These are phyloP conservation scores for Mirounga angustirostris DNA, from an alignment of 2,113 vertebrate species.

Conservation along the genomic window DNA sequence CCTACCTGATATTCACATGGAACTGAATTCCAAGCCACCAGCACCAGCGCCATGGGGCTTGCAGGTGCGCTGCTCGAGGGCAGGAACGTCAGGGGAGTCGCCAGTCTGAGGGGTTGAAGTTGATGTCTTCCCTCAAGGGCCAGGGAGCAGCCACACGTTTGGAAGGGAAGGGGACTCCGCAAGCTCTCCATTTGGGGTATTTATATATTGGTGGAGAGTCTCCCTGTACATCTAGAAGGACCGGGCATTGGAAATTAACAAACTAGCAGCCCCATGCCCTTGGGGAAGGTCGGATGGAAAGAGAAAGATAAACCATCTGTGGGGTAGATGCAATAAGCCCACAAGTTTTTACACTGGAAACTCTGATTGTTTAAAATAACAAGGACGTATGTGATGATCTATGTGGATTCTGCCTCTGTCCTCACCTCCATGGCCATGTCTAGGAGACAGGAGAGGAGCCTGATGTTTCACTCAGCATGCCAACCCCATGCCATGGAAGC, in stretches of 20 bases:
- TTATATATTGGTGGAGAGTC: not conserved
- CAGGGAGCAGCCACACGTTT: not conserved
- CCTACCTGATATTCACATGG: not conserved
- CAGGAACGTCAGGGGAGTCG: not conserved
- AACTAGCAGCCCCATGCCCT: not conserved
- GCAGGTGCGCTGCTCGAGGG: not conserved
- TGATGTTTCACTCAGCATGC: not conserved
- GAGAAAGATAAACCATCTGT: not conserved
- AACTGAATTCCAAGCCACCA: slow-evolving; percentile 5
- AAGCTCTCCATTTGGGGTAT: not conserved
- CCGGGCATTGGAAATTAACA: not conserved
- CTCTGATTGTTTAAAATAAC: not conserved
- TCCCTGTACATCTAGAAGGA: not conserved
- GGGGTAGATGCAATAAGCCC: slow-evolving; percentile 50
- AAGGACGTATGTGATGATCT: not conserved
- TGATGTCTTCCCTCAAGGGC: not conserved
- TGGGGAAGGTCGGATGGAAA: not conserved
- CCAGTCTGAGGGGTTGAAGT: not conserved
- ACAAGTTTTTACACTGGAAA: slow-evolving; percentile 71
- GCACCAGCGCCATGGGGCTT: not conserved
- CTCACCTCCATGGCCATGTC: not conserved
- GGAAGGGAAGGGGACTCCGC: not conserved
- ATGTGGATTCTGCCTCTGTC: not conserved
- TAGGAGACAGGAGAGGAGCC: not conserved
- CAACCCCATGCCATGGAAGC: not conserved